These are phyloP conservation scores for Drosophila nr. perissopoda DNA, from an alignment of 2,888 invertebrate species.

Conservation along the genomic window DNA sequence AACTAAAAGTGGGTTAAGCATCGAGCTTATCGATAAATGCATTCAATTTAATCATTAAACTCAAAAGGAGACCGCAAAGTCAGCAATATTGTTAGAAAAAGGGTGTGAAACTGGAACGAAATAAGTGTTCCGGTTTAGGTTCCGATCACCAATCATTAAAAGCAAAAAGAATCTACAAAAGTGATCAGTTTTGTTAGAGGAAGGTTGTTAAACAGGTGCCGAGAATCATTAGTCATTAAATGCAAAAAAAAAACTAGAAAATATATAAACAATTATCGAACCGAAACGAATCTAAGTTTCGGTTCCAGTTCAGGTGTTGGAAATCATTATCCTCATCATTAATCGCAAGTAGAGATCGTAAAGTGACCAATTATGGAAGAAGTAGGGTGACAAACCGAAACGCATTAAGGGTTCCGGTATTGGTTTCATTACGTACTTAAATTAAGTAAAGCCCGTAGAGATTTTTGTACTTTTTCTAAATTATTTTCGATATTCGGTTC, in stretches of 20 bases:
- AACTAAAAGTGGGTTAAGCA: slow-evolving; percentile 53
- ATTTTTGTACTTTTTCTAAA: neutral
- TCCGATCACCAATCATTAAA: neutral
- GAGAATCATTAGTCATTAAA: neutral
- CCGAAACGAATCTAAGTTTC: neutral
- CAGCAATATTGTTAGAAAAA: slow-evolving; percentile 9
- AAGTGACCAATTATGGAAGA: neutral
- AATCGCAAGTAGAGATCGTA: neutral
- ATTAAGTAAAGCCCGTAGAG: neutral
- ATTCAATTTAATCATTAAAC: slow-evolving; percentile 28
- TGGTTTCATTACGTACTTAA: no score
- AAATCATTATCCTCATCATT: neutral
- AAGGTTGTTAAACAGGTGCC: neutral
- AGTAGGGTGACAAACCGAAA: neutral
- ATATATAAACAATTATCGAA: neutral
- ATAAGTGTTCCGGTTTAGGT: neutral
- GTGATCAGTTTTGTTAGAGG: neutral
- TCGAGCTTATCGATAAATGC: slow-evolving; percentile 40
- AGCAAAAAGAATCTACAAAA: neutral
- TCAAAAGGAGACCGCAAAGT: slow-evolving; percentile 20
- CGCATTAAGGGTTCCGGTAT: neutral
- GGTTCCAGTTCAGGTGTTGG: neutral
- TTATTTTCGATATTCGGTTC: neutral
- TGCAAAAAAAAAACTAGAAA: neutral
- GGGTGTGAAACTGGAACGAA: neutral